Percentiles rank a stretch among this genome's conserved stretches.
phyloP scores from a whole-genome alignment of 2,797 vertebrate genomes.

The Euphonia xanthogaster region DNA sequence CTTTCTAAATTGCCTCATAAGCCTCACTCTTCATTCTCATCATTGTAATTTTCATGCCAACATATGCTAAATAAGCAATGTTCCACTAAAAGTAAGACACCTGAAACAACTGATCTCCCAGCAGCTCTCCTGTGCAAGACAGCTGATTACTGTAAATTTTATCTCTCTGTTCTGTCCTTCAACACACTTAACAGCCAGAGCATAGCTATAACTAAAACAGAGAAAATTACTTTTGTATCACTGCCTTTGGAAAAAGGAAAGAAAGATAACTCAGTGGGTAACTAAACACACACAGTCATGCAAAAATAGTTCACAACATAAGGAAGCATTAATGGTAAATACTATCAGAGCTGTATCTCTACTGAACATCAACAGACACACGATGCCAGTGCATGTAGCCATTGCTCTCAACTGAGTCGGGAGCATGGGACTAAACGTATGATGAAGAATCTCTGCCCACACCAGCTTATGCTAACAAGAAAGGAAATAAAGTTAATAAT shows the following conservation, averaged over 20 bases:
- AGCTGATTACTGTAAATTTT: not conserved
- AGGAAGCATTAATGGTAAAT: not conserved
- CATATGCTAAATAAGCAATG: rapidly evolving
- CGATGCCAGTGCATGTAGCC: not conserved
- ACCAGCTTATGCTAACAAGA: not conserved
- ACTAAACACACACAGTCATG: not conserved
- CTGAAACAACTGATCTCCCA: not conserved
- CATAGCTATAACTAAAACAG: not conserved
- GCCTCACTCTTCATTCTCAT: not conserved
- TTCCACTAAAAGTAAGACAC: not conserved
- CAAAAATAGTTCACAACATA: not conserved
- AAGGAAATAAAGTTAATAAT: not conserved
- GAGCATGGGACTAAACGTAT: not conserved
- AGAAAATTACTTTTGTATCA: not conserved
- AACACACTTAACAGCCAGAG: not conserved
- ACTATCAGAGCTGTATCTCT: not conserved
- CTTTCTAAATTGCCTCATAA: not conserved
- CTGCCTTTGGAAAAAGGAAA: not conserved
- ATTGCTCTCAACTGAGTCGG: not conserved
- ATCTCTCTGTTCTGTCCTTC: not conserved
- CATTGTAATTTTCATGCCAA: not conserved
- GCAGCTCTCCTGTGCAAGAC: not conserved
- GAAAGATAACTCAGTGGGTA: not conserved
- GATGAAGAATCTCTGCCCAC: not conserved
- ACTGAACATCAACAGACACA: not conserved